Evolutionary conservation across 2,797 vertebrate genomes (phyloP), one percentile per base, ranked within the genome.

Genomic region (Anabas testudineus): DNA sequence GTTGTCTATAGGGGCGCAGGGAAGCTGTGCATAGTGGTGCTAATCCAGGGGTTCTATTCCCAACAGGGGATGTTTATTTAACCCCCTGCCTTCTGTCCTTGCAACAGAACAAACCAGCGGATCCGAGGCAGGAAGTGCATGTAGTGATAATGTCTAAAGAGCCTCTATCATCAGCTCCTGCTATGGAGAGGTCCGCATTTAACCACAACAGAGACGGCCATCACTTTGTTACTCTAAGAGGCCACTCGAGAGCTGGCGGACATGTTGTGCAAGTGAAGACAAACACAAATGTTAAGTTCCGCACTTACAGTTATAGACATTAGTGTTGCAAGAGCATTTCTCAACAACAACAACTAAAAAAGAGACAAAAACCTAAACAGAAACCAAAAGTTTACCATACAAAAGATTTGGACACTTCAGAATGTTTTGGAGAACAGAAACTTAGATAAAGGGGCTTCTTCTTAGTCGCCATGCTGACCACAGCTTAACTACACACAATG

Each of bases 31-130:
- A 52, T 56, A 62, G 43, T 28, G 58, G 56, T 45, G 3, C 65
- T 87, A 90, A 88, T 86, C 85, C 82, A 74, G 65, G 64, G 71
- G 80, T 70, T 81, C 49, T 81, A 67, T 85, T 84, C 85, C 73
- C 74, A 55, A 58, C 71, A 65, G 68, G 53, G 88, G 88, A 88
- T 86, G 91, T 92, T 93, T 90, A 16, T 86, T 82, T 84, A 90
- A 88, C 84, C 83, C 13, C 41, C 81, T 88, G 81, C 39, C 41
- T 81, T 87, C 81, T 90, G 79, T 69, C 67, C 76, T 56, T 56
- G 58, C 45, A 72, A 55, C 68, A 64, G 81, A 85, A 82, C 54
- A 62, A 78, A 57, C 12, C 21, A 49, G 22, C 19, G 21, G 45
- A 59, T 68, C 60, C 32, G 51, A 46, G 57, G 52, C 87, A 88